These are phyloP conservation scores for Staurois parvus DNA, from an alignment of 2,797 vertebrate genomes.

Conservation along the genomic window DNA sequence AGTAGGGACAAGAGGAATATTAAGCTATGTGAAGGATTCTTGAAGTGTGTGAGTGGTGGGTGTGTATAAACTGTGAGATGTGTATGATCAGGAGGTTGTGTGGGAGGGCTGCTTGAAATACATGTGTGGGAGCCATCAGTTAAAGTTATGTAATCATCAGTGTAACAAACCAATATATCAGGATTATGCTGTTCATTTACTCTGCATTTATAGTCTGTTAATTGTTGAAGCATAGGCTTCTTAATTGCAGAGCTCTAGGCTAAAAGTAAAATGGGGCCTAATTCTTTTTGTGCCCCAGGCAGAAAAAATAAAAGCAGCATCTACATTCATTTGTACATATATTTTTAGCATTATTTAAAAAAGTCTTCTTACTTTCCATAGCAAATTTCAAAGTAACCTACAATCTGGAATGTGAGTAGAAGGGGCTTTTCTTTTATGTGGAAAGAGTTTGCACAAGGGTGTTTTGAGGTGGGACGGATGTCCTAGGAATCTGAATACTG, in stretches of 20 bases:
- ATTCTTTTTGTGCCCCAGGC: neutral
- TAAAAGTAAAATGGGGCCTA: neutral
- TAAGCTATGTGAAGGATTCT: constrained; percentile 1
- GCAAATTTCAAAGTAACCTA: too few species aligned
- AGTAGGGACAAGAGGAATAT: constrained; percentile 12
- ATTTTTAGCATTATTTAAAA: neutral
- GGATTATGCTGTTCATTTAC: neutral
- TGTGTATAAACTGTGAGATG: constrained; percentile 21
- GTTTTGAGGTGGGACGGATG: too few species aligned
- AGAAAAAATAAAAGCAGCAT: neutral
- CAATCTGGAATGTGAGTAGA: neutral
- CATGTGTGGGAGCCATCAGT: constrained; percentile 21
- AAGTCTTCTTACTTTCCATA: too few species aligned
- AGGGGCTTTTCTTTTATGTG: too few species aligned
- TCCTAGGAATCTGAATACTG: too few species aligned
- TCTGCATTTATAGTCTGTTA: neutral
- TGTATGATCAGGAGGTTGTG: neutral
- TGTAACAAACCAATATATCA: neutral
- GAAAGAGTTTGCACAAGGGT: neutral
- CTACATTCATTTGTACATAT: neutral
- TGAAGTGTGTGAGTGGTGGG: neutral
- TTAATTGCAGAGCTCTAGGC: too few species aligned
- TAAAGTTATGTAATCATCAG: constrained; percentile 11
- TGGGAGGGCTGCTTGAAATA: neutral
- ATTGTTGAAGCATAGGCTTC: neutral